Percentiles rank a stretch among this genome's conserved stretches.
Evolutionary conservation across 2,888 invertebrate genomes (phyloP).

Genomic region (Callyntrura sp.): DNA sequence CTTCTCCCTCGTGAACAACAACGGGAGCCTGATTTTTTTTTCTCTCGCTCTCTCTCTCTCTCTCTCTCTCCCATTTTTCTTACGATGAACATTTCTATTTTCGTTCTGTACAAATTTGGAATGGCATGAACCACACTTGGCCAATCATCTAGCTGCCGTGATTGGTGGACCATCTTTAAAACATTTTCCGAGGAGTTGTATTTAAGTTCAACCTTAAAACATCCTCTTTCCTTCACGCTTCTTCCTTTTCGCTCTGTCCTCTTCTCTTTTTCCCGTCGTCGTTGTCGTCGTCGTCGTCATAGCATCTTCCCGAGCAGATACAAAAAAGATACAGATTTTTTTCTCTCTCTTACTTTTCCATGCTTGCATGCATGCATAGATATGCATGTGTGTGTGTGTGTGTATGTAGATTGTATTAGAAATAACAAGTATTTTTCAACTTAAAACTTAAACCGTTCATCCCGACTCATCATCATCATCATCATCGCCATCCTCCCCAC

Average conservation of each 20-base stretch:
- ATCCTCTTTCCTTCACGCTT: conserved; percentile 42
- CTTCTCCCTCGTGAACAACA: conserved; percentile 11
- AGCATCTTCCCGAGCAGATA: too few species aligned
- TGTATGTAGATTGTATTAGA: neutral
- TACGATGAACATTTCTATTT: conserved; percentile 82
- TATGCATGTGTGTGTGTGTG: conserved; percentile 22
- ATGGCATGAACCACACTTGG: conserved; percentile 84
- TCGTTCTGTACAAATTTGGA: conserved; percentile 84
- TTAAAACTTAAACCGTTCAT: conserved; percentile 47
- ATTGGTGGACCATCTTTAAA: conserved; percentile 83
- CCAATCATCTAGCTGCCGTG: conserved; percentile 84
- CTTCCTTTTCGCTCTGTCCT: neutral
- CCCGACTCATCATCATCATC: conserved; percentile 24
- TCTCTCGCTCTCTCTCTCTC: conserved; percentile 65
- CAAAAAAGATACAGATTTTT: neutral
- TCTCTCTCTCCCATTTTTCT: conserved; percentile 41
- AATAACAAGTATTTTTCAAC: conserved; percentile 23
- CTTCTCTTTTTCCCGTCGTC: neutral
- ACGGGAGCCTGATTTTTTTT: conserved; percentile 76
- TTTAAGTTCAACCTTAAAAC: conserved; percentile 79
- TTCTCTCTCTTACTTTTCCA: conserved; percentile 34
- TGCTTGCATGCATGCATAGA: conserved; percentile 58
- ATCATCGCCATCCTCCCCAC: neutral
- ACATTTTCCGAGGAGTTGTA: conserved; percentile 72
- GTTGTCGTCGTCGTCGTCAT: too few species aligned